Evolutionary conservation across 2,797 vertebrate genomes (phyloP), one percentile per base, ranked within the genome.

Genomic region (Dendrocincla tyrannina): DNA sequence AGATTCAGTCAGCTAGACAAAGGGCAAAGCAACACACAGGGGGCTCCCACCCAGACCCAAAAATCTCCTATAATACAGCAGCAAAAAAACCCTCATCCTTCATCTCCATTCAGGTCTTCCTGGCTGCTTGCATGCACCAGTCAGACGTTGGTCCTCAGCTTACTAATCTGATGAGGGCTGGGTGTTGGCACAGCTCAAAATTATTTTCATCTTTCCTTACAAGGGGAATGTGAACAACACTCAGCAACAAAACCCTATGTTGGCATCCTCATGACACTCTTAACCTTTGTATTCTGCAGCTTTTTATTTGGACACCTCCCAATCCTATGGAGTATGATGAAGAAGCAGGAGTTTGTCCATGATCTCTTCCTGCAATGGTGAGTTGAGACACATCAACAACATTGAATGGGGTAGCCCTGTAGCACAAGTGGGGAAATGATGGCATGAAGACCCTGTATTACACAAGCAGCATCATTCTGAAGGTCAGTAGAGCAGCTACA

Each of bases 271-370:
- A 0, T 62, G 64, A 92, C 49, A 10, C 6, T 50, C 69, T 69
- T 77, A 82, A 91, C 53, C 13, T 70, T 92, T 14, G 3, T 77
- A 76, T 97, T 86, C 89, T 95, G 85, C 55, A 98, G 98, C 91
- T 98, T 98, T 94, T 89, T 98, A 7, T 93, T 98, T 74, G 98
- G 98, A 78, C 98, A 98, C 81, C 75, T 98, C 23, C 95, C 97
- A 9, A 76, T 94, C 90, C 46, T 98, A 12, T 97, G 97, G 97
- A 96, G 91, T 59, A 95, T 92, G 82, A 41, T 95, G 10, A 97
- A 66, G 80, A 97, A 96, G 1, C n/a, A 35, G 22, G 88, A 97
- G 62, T 39, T 97, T 60, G 15, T 96, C 0, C 96, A 97, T 3
- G 97, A 98, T 60, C 66, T 98, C 69, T 95, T 98, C 87, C 88